Evolutionary conservation across 2,888 invertebrate genomes (phyloP).

Genomic region (Hypsopygia costalis): DNA sequence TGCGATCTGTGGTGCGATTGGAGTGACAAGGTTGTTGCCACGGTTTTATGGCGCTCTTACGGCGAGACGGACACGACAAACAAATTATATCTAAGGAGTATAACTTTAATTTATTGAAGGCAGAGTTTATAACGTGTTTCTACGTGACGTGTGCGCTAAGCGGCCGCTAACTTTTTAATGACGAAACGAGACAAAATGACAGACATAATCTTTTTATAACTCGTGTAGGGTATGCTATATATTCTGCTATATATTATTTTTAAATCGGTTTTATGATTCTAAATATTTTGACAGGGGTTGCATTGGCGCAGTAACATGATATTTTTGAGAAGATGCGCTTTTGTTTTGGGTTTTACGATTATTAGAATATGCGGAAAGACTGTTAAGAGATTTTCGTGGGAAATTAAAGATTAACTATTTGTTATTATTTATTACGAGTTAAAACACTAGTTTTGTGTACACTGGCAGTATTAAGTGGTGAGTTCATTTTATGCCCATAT

Average conservation of each 20-base stretch:
- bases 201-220: slow-evolving; percentile 69
- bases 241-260: slow-evolving; percentile 75
- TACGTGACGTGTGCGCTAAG: slow-evolving; percentile 66
- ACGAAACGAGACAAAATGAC: slow-evolving; percentile 71
- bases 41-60: slow-evolving; percentile 31
- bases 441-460: no score
- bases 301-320: slow-evolving; percentile 72
- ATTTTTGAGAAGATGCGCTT: slow-evolving; percentile 60
- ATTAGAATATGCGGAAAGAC: slow-evolving; percentile 69
- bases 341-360: slow-evolving; percentile 67
- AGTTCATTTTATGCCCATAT: no score
- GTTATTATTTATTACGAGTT: no score
- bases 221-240: slow-evolving; percentile 62
- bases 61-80: slow-evolving; percentile 23
- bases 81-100: slow-evolving; percentile 45
- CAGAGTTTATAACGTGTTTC: slow-evolving; percentile 62
- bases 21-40: slow-evolving; percentile 31
- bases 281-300: slow-evolving; percentile 78
- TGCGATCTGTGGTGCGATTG: slow-evolving; percentile 15
- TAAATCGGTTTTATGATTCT: slow-evolving; percentile 74
- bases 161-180: slow-evolving; percentile 63
- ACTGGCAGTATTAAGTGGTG: no score
- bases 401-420: no score
- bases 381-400: slow-evolving; percentile 49
- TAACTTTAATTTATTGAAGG: slow-evolving; percentile 65